Conservation (phyloP, 2,113 vertebrate genomes). For the Chloebia gouldiae region DNA sequence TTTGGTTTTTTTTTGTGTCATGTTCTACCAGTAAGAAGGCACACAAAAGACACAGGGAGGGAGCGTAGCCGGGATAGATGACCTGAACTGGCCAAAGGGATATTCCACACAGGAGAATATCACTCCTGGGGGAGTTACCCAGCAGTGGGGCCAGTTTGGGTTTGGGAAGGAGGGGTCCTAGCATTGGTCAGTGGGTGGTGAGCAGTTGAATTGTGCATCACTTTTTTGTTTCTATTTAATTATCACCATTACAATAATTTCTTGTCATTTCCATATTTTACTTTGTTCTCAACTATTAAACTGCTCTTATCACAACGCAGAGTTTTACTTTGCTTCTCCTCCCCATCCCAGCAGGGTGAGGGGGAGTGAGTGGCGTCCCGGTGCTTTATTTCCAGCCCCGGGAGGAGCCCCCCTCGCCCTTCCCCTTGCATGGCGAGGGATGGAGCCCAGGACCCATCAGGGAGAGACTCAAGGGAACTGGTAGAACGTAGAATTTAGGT, state of each 20-base stretch:
- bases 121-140: too few species aligned
- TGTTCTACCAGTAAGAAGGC: background rate
- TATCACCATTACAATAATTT: background rate
- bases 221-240: background rate
- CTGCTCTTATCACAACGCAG: background rate
- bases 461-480: fast-evolving
- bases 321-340: background rate
- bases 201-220: background rate
- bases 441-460: fast-evolving
- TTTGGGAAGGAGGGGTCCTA: background rate
- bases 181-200: background rate
- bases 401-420: background rate
- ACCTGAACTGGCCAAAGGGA: too few species aligned
- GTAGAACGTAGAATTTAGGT: fast-evolving
- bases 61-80: background rate
- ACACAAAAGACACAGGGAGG: background rate
- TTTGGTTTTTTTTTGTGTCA: background rate
- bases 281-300: background rate
- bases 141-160: background rate
- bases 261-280: background rate
- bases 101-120: background rate
- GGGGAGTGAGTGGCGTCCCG: background rate
- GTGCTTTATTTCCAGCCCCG: background rate
- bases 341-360: fast-evolving
- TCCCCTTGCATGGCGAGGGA: fast-evolving